Conservation (phyloP, 1,140 invertebrate species). For the Dryas iulia region DNA sequence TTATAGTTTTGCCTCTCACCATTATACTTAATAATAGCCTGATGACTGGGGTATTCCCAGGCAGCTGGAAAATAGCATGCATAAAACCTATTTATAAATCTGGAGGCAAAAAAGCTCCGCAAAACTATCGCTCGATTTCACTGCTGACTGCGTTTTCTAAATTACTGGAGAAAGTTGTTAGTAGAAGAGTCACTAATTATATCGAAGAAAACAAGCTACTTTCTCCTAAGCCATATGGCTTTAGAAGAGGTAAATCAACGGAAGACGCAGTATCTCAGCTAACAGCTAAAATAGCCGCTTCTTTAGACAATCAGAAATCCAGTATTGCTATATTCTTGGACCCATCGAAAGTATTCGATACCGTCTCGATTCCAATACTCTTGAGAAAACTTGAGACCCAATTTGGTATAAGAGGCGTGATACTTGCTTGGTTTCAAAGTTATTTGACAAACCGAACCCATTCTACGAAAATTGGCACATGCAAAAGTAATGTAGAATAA, state of each 20-base stretch:
- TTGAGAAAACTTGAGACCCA: slow-evolving; percentile 16
- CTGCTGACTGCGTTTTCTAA: slow-evolving; percentile 40
- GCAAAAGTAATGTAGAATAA: neutral
- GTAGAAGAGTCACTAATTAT: neutral
- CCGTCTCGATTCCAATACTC: slow-evolving; percentile 23
- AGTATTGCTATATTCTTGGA: slow-evolving; percentile 24
- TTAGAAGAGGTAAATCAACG: neutral
- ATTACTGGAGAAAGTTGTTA: slow-evolving; percentile 13
- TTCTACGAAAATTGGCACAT: neutral
- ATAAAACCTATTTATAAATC: slow-evolving; percentile 43
- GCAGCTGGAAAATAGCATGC: slow-evolving; percentile 36
- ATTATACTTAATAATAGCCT: slow-evolving; percentile 28
- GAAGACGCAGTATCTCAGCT: neutral
- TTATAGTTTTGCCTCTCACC: slow-evolving; percentile 21
- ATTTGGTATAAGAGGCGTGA: slow-evolving; percentile 19
- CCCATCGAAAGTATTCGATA: slow-evolving; percentile 29
- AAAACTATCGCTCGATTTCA: slow-evolving; percentile 54
- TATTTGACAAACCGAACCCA: no score
- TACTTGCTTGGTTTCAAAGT: slow-evolving; percentile 6
- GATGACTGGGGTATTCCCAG: slow-evolving; percentile 15
- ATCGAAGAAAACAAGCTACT: neutral
- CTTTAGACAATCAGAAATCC: slow-evolving; percentile 9
- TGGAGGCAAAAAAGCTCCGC: slow-evolving; percentile 28
- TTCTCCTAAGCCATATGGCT: neutral
- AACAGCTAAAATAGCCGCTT: neutral